Evolutionary conservation across 1,140 invertebrate genomes (phyloP), one percentile per base, ranked within the genome.

Genomic region (Bombus waltoni): DNA sequence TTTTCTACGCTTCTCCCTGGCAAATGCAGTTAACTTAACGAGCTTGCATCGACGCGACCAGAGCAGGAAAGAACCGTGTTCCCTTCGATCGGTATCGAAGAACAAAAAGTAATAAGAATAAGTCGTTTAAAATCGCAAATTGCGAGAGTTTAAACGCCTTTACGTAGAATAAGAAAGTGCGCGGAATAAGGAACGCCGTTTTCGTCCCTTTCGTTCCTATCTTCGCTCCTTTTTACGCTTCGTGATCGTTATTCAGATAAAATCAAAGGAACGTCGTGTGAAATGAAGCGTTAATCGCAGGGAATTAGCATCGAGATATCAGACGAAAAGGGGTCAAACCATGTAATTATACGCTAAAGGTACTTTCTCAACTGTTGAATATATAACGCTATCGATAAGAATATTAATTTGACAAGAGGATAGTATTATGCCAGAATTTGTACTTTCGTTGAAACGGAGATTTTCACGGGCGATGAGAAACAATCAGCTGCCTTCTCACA

Each of bases 261-360:
- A 57, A 71, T 32, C n/a, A 22, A 22, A 28, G 15, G 35, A 65
- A 78, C 28, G 28, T 71, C 44, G 22, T 5, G 25, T 0, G n/a
- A n/a, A 47, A n/a, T 11, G 44, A 53, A 38, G 78, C 9, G 78
- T n/a, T 81, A 81, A 81, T 81, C 15, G 25, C 25, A 11, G 44
- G 4, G 18, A 81, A 81, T 71, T 81, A 81, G 25, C 78, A 71
- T 77, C 5, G 75, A 77, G 11, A 42, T 59, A 38, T 35, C 11
- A 5, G 66, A 8, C 38, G 66, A 11, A 57, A 71, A 57, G 8
- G 13, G 35, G 35, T 6, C 28, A 38, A 44, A 2, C 5, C 5
- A 35, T 57, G 22, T 4, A 28, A 38, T 40, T 28, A 57, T 28
- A 40, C 15, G 62, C n/a, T 53, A 47, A 47, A 68, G 35, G 28